Evolutionary conservation across 1,140 invertebrate species (phyloP), one percentile per base, ranked within the genome.

Genomic region (Hyles vespertilio): DNA sequence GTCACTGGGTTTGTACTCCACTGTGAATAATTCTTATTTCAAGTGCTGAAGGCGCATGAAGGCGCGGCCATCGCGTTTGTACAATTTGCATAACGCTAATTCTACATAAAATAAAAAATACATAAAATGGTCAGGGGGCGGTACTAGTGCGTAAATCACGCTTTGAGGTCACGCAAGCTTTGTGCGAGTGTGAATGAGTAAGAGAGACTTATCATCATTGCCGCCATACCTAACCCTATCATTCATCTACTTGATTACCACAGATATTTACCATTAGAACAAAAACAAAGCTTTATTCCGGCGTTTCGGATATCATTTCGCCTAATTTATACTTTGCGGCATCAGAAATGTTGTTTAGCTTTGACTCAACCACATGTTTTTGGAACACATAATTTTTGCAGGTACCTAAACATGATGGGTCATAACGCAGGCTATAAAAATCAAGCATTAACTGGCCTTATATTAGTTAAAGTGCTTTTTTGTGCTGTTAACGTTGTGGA

Each of bases 281-380:
- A 70, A 70, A 64, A 58, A 72, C 52, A 63, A 67, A 59, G 65
- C 64, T 58, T 73, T 68, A 62, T 58, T 63, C 54, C 54, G 59
- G 54, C 51, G 53, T 59, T 58, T 11, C 9, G 55, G 56, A 61
- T 65, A 71, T 74, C 60, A 69, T 59, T 55, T 66, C 59, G 50
- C 52, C 64, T 69, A 74, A 74, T 69, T 71, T 71, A 68, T 71
- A 69, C 55, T 65, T 65, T 63, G 71, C 46, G 36, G 47, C 58
- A 32, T 49, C 56, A 43, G 68, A 67, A 67, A 67, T 60, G 59
- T 58, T 64, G 50, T 61, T 63, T 61, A 59, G 64, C 33, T 61
- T 62, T 63, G 66, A 69, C 33, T 74, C 69, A 74, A 67, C 65
- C 59, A 57, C 47, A 65, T 59, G 51, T 61, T 71, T 66, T 66